These are phyloP conservation scores for Brachionus rotundiformis DNA, from an alignment of 1,140 invertebrate genomes.

Conservation along the genomic window DNA sequence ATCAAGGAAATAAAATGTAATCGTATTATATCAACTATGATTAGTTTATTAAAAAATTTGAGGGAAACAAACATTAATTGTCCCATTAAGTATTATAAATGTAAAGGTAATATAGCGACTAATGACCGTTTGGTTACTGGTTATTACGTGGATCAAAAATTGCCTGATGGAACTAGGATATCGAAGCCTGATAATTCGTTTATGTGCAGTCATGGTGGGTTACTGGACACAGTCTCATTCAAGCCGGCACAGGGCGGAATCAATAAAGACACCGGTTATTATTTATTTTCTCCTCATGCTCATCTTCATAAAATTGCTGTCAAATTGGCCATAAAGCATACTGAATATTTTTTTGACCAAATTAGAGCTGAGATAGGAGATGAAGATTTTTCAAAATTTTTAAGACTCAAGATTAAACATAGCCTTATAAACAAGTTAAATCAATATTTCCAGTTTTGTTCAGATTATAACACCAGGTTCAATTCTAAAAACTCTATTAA, in stretches of 20 bases:
- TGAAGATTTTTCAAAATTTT: slow-evolving; percentile 20
- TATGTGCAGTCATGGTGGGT: slow-evolving; percentile 45
- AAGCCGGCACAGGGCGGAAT: slow-evolving; percentile 28
- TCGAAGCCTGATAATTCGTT: slow-evolving; percentile 16
- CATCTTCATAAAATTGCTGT: slow-evolving; percentile 34
- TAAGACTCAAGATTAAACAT: neutral
- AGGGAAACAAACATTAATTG: neutral
- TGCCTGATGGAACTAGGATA: neutral
- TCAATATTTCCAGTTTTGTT: neutral
- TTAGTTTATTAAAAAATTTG: slow-evolving; percentile 16
- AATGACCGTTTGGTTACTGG: neutral
- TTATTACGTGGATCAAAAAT: slow-evolving; percentile 20
- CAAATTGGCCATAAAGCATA: slow-evolving; percentile 17
- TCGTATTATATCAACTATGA: neutral
- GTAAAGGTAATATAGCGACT: slow-evolving; percentile 9
- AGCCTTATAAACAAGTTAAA: neutral
- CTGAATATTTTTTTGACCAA: slow-evolving; percentile 41
- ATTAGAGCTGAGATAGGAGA: slow-evolving; percentile 25
- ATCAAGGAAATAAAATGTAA: slow-evolving; percentile 18
- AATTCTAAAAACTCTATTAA: no score
- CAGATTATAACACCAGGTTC: neutral
- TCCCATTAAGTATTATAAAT: slow-evolving; percentile 36
- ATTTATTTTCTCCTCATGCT: slow-evolving; percentile 43
- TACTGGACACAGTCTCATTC: slow-evolving; percentile 17
- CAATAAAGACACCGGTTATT: slow-evolving; percentile 34